A percentile compares a stretch with the other conserved stretches of the same genome.
Evolutionary conservation across 2,113 vertebrate genomes (phyloP).

Genomic region (Thamnaconus septentrionalis): DNA sequence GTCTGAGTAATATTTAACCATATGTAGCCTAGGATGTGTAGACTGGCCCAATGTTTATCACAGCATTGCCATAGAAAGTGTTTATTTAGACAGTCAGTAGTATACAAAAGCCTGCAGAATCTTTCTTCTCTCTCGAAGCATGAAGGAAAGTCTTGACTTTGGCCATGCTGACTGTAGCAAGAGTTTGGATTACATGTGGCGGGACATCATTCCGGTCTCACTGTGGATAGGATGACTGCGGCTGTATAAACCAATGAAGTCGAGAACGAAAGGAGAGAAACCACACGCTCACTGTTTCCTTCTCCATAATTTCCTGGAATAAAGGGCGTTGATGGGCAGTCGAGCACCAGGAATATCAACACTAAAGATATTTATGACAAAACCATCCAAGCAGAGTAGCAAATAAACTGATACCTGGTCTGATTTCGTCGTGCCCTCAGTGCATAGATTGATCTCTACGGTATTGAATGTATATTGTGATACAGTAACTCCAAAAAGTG

Average conservation of each 20-base stretch:
- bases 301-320: constrained; percentile 14
- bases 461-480: constrained; percentile 50
- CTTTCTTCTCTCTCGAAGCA: constrained; percentile 14
- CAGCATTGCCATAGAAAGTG: constrained; percentile 26
- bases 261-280: background rate
- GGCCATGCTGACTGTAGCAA: constrained; percentile 31
- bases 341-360: constrained; percentile 21
- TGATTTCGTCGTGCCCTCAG: constrained; percentile 14
- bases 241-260: constrained; percentile 20
- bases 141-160: constrained; percentile 28
- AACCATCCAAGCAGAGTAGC: constrained; percentile 14
- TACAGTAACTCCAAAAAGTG: constrained; percentile 58
- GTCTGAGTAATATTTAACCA: constrained; percentile 17
- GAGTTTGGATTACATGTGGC: constrained; percentile 26
- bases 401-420: constrained; percentile 8
- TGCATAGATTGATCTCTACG: constrained; percentile 21
- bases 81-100: constrained; percentile 13
- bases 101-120: constrained; percentile 11
- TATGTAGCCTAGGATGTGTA: constrained; percentile 53
- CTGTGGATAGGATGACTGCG: constrained; percentile 49
- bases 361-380: constrained; percentile 59
- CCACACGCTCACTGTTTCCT: constrained; percentile 8
- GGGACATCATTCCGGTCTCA: constrained; percentile 49
- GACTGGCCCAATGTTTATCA: constrained; percentile 28
- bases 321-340: constrained; percentile 24